Percentiles rank a stretch among this genome's conserved stretches.
Evolutionary conservation across 2,888 invertebrate species (phyloP).

Genomic region (Cheilosia vulpina): DNA sequence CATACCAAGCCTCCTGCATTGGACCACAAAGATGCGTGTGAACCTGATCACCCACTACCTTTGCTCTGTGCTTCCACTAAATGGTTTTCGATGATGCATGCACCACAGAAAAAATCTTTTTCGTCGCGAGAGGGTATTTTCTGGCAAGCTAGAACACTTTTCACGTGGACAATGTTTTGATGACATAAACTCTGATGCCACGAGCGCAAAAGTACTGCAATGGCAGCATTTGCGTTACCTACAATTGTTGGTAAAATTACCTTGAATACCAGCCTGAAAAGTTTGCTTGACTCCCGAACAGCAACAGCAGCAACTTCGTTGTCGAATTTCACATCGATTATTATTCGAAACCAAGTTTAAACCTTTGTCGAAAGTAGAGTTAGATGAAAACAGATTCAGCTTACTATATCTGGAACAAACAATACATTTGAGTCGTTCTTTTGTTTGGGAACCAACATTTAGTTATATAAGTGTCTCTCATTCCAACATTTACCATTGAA

Average conservation of each 20-base stretch:
- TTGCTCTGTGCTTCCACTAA: conserved; percentile 8
- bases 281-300: conserved; percentile 5
- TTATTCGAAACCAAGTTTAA: conserved; percentile 35
- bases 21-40: neutral
- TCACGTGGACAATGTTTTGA: conserved; percentile 22
- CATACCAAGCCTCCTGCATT: conserved; percentile 33
- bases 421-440: conserved; percentile 73
- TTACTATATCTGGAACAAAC: conserved; percentile 70
- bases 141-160: neutral
- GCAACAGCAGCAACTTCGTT: conserved; percentile 9
- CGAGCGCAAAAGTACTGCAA: neutral
- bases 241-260: neutral
- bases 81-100: conserved; percentile 28
- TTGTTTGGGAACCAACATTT: too few relatives aligned
- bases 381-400: conserved; percentile 75
- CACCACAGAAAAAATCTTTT: conserved; percentile 26
- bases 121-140: neutral
- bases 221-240: neutral
- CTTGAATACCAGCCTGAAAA: conserved; percentile 6
- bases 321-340: conserved; percentile 18
- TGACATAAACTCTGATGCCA: conserved; percentile 22
- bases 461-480: conserved; percentile 58
- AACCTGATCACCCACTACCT: neutral
- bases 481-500: conserved; percentile 69
- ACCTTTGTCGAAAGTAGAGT: conserved; percentile 69